Base-by-base conservation (phyloP, 2,888 invertebrate species). In the Aphidius colemani region DNA sequence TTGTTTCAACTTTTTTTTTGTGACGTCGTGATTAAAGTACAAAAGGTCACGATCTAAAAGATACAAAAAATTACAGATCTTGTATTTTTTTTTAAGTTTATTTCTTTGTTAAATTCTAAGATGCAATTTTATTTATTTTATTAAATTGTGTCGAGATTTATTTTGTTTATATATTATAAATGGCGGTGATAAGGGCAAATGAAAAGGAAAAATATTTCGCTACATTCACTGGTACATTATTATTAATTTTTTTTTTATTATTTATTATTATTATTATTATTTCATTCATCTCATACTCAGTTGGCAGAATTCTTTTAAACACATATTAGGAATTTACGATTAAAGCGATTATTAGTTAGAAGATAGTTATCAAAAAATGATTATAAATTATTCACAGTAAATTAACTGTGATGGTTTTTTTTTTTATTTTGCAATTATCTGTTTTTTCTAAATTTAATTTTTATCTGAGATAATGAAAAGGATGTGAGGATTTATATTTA, bases 331-430 rank as follows among this genome's bases (percentile, higher is more conserved):
- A 18, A 46, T 48, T 65, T 61, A 65, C 74, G 70, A 71, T 61
- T 62, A 61, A 68, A 69, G 69, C 66, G 67, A 69, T 63, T 63
- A 62, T 72, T 71, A 71, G 71, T 71, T 73, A 71, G 73, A 75
- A 74, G 71, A 73, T 70, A 75, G 72, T 76, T 74, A 72, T 74
- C 72, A 78, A 77, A 75, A 77, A 75, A 69, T 68, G 71, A 73
- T 77, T 75, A 74, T 69, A 76, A 78, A 75, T 30, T 71, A 71
- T 71, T 66, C 69, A 67, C 69, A 68, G 67, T 66, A 68, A 68
- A 68, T 66, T 66, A 69, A 45, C 41, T 53, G 51, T 61, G 11
- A 49, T 49, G 56, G 53, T 48, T 53, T 41, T 53, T 30, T 48
- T 51, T 44, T 30, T 58, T 48, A n/a, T n/a, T 43, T 10, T 3